These are phyloP conservation scores for Melanogrammus aeglefinus DNA, from an alignment of 2,797 vertebrate genomes.

Conservation along the genomic window DNA sequence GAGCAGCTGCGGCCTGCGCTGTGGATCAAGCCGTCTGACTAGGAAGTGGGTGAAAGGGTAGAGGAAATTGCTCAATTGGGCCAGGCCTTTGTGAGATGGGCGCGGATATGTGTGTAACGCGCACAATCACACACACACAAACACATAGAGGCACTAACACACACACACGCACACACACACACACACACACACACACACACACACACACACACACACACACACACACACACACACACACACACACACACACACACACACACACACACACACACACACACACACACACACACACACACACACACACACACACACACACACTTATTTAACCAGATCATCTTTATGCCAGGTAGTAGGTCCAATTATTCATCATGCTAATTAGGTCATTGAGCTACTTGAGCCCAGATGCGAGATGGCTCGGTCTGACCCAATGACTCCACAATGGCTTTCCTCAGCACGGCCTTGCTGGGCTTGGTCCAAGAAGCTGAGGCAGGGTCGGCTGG, in stretches of 20 bases:
- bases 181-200: neutral
- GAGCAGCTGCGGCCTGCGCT: neutral
- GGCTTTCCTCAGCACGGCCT: constrained; percentile 43
- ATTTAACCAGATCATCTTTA: constrained; percentile 43
- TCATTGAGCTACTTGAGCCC: constrained; percentile 60
- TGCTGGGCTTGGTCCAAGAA: constrained; percentile 52
- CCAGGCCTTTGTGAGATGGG: constrained; percentile 11
- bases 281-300: constrained; percentile 15
- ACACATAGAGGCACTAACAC: neutral
- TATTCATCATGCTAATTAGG: constrained; percentile 73
- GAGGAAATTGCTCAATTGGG: constrained; percentile 32
- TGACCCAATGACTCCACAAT: constrained; percentile 64
- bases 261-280: constrained; percentile 15
- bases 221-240: constrained; percentile 13
- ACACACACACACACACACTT: constrained; percentile 21
- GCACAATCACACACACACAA: constrained; percentile 11
- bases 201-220: constrained; percentile 18
- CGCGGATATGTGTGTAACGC: neutral
- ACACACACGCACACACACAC: neutral
- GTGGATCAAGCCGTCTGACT: neutral
- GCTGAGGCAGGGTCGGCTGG: constrained; percentile 45
- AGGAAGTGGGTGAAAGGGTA: constrained; percentile 33
- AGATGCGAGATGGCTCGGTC: constrained; percentile 59
- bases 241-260: constrained; percentile 17
- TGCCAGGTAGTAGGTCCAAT: constrained; percentile 52